These are phyloP conservation scores for Phymastichus coffea DNA, from an alignment of 1,140 invertebrate genomes.

Conservation along the genomic window DNA sequence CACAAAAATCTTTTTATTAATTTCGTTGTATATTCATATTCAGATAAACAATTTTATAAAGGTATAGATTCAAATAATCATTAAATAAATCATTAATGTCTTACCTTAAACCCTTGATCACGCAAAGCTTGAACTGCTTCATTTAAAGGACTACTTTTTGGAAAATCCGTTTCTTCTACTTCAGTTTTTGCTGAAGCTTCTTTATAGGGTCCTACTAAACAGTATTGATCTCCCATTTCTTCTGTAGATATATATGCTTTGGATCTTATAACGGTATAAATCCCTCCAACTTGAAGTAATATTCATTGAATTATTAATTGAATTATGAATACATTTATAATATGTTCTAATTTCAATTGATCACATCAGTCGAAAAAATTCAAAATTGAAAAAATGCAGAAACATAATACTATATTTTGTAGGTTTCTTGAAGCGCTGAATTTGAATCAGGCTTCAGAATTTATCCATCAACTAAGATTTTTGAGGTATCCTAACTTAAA, in stretches of 20 bases:
- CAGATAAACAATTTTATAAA: no score
- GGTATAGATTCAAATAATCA: no score
- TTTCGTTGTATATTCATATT: no score
- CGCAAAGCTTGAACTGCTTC: conserved; percentile 81
- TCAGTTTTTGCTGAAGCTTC: conserved; percentile 91
- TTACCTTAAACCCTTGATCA: conserved; percentile 86
- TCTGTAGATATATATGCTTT: conserved; percentile 98
- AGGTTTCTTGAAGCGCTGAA: no score
- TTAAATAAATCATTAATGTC: no score
- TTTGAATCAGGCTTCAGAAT: no score
- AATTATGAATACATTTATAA: background rate
- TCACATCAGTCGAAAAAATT: conserved; percentile 17
- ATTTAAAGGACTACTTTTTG: conserved; percentile 73
- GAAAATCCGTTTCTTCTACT: conserved; percentile 91
- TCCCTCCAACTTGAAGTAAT: conserved; percentile 84
- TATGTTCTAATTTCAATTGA: background rate
- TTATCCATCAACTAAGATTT: no score
- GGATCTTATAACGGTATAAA: conserved; percentile 98
- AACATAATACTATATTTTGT: no score
- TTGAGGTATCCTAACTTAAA: no score
- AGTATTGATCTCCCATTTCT: conserved; percentile 98
- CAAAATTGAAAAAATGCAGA: conserved; percentile 16
- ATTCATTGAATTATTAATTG: no score
- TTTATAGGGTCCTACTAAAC: conserved; percentile 91
- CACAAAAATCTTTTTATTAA: no score